Conservation (phyloP, 2,888 invertebrate genomes). For the Cetonia aurata region DNA sequence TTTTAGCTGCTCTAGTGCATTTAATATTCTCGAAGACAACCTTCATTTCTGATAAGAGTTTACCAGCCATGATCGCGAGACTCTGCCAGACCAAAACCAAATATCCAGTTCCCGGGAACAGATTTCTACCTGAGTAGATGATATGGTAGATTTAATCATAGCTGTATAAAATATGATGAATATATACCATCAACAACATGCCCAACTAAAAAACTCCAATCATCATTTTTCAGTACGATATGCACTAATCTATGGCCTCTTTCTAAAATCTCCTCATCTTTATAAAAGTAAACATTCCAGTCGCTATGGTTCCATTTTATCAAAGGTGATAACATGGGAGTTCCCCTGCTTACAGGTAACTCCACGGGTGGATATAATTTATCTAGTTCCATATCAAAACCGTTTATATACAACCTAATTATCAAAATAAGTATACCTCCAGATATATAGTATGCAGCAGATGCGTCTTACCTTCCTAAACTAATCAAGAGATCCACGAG, state of each 20-base stretch:
- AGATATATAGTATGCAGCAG: background rate
- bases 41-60: slow-evolving; percentile 65
- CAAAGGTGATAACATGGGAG: slow-evolving; percentile 85
- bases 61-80: slow-evolving; percentile 64
- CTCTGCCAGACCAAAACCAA: slow-evolving; percentile 70
- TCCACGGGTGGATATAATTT: slow-evolving; percentile 81
- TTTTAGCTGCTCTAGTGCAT: slow-evolving; percentile 63
- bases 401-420: slow-evolving; percentile 72
- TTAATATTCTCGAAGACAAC: slow-evolving; percentile 72
- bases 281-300: slow-evolving; percentile 80
- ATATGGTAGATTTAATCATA: background rate
- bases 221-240: slow-evolving; percentile 1
- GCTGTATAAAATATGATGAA: background rate
- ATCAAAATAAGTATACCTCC: background rate
- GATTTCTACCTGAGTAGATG: slow-evolving; percentile 58
- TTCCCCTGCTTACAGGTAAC: slow-evolving; percentile 88
- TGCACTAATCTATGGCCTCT: slow-evolving; percentile 70
- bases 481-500: slow-evolving; percentile 4
- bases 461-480: slow-evolving; percentile 14
- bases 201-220: slow-evolving; percentile 78
- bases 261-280: slow-evolving; percentile 73
- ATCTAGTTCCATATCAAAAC: slow-evolving; percentile 80
- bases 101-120: slow-evolving; percentile 74
- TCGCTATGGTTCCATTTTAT: slow-evolving; percentile 91
- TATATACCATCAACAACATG: slow-evolving; percentile 85